Conservation (phyloP, 2,797 vertebrate genomes). For the Diceros bicornis region DNA sequence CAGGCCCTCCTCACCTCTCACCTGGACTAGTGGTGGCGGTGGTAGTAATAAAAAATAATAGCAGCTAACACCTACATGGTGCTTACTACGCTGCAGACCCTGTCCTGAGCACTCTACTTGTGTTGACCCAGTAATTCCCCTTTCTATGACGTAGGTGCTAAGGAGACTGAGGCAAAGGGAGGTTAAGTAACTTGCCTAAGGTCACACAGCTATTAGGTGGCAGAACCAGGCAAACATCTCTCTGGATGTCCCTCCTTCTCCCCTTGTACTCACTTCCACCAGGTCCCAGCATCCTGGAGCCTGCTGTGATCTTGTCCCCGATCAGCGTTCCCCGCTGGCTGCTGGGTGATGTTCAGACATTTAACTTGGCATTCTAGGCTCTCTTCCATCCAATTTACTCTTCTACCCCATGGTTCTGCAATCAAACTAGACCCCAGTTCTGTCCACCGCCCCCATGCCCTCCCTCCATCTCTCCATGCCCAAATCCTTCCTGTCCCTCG, state of each 20-base stretch:
- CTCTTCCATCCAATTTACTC: not conserved
- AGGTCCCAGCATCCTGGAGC: not conserved
- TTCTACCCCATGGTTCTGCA: not conserved
- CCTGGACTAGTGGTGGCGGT: not conserved
- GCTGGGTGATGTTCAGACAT: not conserved
- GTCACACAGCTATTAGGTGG: not conserved
- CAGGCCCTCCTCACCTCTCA: not conserved
- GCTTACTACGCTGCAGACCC: not conserved
- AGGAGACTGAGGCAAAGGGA: not conserved
- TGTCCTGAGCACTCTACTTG: not conserved
- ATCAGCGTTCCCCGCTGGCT: not conserved
- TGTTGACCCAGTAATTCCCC: not conserved
- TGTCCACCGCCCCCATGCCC: not conserved
- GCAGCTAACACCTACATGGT: rapidly evolving
- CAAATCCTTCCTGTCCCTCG: not conserved
- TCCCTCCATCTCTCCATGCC: not conserved
- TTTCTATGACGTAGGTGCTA: not conserved
- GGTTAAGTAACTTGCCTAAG: not conserved
- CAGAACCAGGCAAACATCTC: not conserved
- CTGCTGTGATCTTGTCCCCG: not conserved
- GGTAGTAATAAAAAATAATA: not conserved
- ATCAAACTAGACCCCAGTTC: not conserved
- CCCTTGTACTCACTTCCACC: not conserved
- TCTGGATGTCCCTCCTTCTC: not conserved
- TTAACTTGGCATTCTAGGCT: not conserved